Evolutionary conservation across 2,113 vertebrate genomes (phyloP), one percentile per base, ranked within the genome.

Genomic region (Sturnira hondurensis): DNA sequence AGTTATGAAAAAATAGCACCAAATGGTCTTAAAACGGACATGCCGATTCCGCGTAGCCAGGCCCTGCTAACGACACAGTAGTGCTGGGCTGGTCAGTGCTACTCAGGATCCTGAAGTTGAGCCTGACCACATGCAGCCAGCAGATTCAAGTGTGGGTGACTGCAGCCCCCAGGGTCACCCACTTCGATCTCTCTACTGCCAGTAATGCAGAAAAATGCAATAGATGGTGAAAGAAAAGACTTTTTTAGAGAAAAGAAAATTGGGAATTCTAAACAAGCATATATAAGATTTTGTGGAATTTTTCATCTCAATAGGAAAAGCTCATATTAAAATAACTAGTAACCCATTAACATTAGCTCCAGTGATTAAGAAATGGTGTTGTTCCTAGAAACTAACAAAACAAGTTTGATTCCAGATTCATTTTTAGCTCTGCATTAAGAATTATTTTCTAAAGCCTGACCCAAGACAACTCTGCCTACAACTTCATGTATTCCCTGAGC

Each of bases 391-490:
- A 11, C 22, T 52, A 78, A n/a, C 50, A 74, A 87, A 77, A 50
- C 6, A 61, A 41, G 7, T n/a, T 26, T 36, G 17, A 90, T 61
- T 80, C 38, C 22, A 38, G 67, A 50, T 16, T 54, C 17, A 33
- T 36, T 81, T 92, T 82, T 24, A 81, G 33, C 12, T 89, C 36
- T 76, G 2, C n/a, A 82, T 2, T 31, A 56, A 86, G 15, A 67
- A 86, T 77, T 45, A 45, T 24, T 86, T 94, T 91, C 86, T 88
- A n/a, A 91, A 91, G 26, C 38, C 50, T 91, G 17, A 94, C 3
- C 17, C 31, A 61, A 58, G 11, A 70, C 19, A 24, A 89, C 12
- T 36, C 28, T 71, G 9, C 15, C 43, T 80, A 54, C 1, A 84
- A 56, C 56, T 74, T 81, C 33, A 68, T 22, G 70, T 16, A 36